phyloP scores from a whole-genome alignment of 2,113 vertebrate species.

The Centropus bengalensis region DNA sequence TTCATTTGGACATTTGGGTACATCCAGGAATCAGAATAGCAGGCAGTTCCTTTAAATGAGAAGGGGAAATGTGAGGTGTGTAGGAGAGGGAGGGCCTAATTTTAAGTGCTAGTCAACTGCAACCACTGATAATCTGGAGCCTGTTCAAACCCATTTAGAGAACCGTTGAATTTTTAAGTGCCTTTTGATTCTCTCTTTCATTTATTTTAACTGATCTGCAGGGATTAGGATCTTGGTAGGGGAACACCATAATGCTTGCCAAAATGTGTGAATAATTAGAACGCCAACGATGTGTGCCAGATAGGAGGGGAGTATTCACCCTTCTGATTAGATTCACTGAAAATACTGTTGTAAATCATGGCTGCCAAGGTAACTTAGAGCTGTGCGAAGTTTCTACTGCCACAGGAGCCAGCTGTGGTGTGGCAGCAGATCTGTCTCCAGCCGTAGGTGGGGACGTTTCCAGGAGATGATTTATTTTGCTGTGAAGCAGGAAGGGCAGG shows the following conservation, averaged over 20 bases:
- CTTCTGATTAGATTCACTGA: conserved; percentile 93
- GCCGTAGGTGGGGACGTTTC: neutral
- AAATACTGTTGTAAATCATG: conserved; percentile 90
- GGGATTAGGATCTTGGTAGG: conserved; percentile 94
- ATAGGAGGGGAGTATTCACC: conserved; percentile 90
- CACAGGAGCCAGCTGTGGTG: neutral
- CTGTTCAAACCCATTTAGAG: conserved; percentile 92
- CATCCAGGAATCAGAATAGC: neutral
- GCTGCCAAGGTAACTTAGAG: conserved; percentile 75
- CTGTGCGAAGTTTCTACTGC: conserved; percentile 1
- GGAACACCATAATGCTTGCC: conserved; percentile 88
- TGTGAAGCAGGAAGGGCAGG: neutral
- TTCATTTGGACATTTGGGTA: neutral
- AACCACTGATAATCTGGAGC: conserved; percentile 84
- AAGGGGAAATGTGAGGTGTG: conserved; percentile 34
- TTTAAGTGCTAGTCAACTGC: conserved; percentile 81
- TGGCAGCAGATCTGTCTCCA: neutral
- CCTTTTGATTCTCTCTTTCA: conserved; percentile 96
- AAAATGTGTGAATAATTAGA: conserved; percentile 99
- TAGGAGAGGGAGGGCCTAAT: conserved; percentile 64
- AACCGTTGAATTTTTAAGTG: conserved; percentile 86
- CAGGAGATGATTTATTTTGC: neutral
- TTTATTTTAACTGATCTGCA: conserved; percentile 97
- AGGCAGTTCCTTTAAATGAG: conserved; percentile 19
- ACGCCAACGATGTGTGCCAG: conserved; percentile 86